Evolutionary conservation across 2,888 invertebrate species (phyloP).

Genomic region (Ennomos quercinarius): DNA sequence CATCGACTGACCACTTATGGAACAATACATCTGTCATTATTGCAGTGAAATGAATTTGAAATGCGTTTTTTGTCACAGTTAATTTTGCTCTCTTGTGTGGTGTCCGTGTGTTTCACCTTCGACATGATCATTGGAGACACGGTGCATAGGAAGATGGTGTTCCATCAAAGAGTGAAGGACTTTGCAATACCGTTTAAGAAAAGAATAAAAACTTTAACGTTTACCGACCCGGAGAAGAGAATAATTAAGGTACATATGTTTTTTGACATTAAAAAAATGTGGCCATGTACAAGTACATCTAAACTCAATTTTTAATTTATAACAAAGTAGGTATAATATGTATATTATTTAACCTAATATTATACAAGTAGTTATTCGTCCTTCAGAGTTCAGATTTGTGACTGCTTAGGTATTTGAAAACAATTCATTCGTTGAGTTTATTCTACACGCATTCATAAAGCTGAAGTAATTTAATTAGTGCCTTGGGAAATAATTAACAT

Average conservation of each 20-base stretch:
- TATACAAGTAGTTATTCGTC: no score
- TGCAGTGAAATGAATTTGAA: conserved; percentile 59
- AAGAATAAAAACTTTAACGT: conserved; percentile 69
- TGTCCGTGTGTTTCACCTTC: conserved; percentile 60
- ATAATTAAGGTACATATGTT: conserved; percentile 70
- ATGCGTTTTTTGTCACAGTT: conserved; percentile 67
- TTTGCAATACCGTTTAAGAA: conserved; percentile 81
- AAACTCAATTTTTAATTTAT: no score
- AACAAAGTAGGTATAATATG: no score
- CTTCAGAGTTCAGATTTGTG: no score
- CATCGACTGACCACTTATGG: conserved; percentile 38
- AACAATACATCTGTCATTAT: conserved; percentile 39
- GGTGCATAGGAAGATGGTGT: conserved; percentile 80
- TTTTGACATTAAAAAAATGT: conserved; percentile 6
- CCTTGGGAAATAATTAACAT: no score
- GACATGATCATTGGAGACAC: conserved; percentile 80
- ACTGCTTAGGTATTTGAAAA: no score
- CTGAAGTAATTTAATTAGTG: no score
- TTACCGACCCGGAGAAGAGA: conserved; percentile 72
- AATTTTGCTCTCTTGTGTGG: conserved; percentile 54
- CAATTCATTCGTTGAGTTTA: no score
- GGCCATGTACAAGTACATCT: background rate
- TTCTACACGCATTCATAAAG: no score
- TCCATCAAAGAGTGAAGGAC: conserved; percentile 78
- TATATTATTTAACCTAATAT: no score